These are phyloP conservation scores for Drosophila subpulchrella DNA, from an alignment of 1,140 invertebrate species.

Conservation along the genomic window DNA sequence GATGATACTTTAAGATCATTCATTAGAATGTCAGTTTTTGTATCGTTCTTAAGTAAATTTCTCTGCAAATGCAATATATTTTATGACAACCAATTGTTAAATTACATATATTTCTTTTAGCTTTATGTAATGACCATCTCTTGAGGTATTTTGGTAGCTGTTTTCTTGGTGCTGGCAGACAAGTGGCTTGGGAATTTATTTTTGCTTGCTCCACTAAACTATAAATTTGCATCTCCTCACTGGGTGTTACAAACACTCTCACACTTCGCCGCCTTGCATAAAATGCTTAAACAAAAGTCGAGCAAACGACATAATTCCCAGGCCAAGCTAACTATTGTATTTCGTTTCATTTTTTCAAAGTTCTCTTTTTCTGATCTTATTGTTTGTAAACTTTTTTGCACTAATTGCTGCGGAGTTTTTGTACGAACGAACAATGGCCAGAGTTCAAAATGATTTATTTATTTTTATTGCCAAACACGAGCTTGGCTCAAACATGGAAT, in stretches of 20 bases:
- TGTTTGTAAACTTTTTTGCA: slow-evolving; percentile 64
- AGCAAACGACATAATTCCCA: slow-evolving; percentile 72
- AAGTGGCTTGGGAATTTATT: slow-evolving; percentile 7
- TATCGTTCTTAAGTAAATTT: too few species aligned
- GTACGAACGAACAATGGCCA: slow-evolving; percentile 32
- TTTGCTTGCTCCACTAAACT: slow-evolving; percentile 11
- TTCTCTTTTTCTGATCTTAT: slow-evolving; percentile 64
- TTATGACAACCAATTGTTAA: too few species aligned
- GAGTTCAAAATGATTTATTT: slow-evolving; percentile 62
- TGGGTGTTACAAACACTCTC: slow-evolving; percentile 36
- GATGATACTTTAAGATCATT: not conserved
- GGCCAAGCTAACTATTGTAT: slow-evolving; percentile 30
- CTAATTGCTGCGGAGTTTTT: slow-evolving; percentile 61
- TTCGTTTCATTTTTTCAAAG: slow-evolving; percentile 20
- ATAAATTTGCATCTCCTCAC: slow-evolving; percentile 8
- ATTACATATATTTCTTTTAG: not conserved
- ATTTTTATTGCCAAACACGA: slow-evolving; percentile 62
- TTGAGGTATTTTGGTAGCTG: not conserved
- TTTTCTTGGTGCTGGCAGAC: not conserved
- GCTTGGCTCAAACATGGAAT: slow-evolving; percentile 21
- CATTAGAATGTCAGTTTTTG: too few species aligned
- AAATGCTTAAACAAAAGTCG: slow-evolving; percentile 50
- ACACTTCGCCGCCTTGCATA: slow-evolving; percentile 9
- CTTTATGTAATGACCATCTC: not conserved
- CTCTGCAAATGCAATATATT: too few species aligned